phyloP scores from a whole-genome alignment of 2,888 invertebrate species.

The Diabrotica balteata region DNA sequence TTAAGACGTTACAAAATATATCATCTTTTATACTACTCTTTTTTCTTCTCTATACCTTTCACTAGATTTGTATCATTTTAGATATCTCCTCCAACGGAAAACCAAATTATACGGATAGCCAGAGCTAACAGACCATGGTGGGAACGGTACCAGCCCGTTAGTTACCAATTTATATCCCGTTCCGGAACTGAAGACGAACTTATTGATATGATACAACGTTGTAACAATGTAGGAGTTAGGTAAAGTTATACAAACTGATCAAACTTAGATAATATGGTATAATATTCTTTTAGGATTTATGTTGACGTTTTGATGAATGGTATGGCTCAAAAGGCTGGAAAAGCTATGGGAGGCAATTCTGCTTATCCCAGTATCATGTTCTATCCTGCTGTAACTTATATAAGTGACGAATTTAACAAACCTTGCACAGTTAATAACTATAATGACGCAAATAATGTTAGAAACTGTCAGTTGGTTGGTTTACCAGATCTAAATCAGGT shows the following conservation, averaged over 20 bases:
- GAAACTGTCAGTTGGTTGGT: conserved; percentile 5
- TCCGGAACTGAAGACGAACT: conserved; percentile 80
- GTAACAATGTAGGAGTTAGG: conserved; percentile 80
- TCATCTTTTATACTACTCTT: too few species aligned
- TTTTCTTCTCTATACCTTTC: not conserved
- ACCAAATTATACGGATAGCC: conserved; percentile 62
- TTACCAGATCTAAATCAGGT: conserved; percentile 7
- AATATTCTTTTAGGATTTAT: not conserved
- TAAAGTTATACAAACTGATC: conserved; percentile 41
- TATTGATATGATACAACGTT: conserved; percentile 76
- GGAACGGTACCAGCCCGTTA: conserved; percentile 88
- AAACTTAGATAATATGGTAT: too few species aligned
- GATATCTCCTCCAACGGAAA: conserved; percentile 81
- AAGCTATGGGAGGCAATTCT: not conserved
- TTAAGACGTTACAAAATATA: too few species aligned
- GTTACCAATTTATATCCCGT: conserved; percentile 77
- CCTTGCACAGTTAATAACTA: conserved; percentile 3
- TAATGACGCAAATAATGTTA: conserved; percentile 1
- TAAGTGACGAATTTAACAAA: not conserved
- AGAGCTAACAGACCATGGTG: conserved; percentile 77
- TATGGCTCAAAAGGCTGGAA: not conserved
- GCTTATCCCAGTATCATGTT: not conserved
- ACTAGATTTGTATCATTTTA: conserved; percentile 52
- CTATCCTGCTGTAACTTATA: conserved; percentile 3
- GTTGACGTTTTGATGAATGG: not conserved